Conservation (phyloP, 2,113 vertebrate species). For the Oncorhynchus gorbuscha region DNA sequence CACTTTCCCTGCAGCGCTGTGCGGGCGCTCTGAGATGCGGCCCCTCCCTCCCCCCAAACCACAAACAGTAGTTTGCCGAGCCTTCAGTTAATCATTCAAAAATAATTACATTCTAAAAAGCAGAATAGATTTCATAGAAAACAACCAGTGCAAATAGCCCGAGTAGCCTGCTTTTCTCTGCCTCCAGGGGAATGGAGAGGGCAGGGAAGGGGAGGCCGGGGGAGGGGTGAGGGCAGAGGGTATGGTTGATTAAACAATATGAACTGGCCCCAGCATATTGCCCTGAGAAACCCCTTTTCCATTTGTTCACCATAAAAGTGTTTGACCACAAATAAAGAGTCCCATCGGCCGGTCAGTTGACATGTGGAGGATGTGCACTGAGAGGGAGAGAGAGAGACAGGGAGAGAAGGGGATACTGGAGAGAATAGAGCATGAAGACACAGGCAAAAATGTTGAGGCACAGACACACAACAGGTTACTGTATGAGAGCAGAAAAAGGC, state of each 20-base stretch:
- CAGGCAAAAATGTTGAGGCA: not conserved
- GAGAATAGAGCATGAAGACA: not conserved
- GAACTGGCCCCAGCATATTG: not conserved
- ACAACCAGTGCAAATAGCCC: slow-evolving; percentile 49
- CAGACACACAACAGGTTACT: not conserved
- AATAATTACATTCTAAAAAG: slow-evolving; percentile 75
- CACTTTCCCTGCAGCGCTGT: not conserved
- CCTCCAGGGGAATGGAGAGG: slow-evolving; percentile 16
- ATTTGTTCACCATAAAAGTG: slow-evolving; percentile 21
- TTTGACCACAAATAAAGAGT: slow-evolving; percentile 20
- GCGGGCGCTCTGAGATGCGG: not conserved
- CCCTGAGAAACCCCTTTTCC: slow-evolving; percentile 10
- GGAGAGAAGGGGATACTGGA: not conserved
- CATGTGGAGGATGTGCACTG: slow-evolving; percentile 5
- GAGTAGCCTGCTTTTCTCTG: slow-evolving; percentile 5
- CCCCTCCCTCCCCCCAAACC: not conserved
- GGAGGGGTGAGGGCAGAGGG: not conserved
- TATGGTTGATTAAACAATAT: slow-evolving; percentile 20
- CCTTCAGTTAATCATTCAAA: slow-evolving; percentile 59
- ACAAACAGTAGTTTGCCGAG: not conserved
- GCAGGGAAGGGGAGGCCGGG: too few relatives aligned
- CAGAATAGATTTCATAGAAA: slow-evolving; percentile 65
- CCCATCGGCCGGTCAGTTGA: slow-evolving; percentile 15
- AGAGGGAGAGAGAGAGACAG: not conserved
- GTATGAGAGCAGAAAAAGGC: not conserved